These are phyloP conservation scores for Zophobas morio DNA, from an alignment of 1,140 invertebrate genomes.

Conservation along the genomic window DNA sequence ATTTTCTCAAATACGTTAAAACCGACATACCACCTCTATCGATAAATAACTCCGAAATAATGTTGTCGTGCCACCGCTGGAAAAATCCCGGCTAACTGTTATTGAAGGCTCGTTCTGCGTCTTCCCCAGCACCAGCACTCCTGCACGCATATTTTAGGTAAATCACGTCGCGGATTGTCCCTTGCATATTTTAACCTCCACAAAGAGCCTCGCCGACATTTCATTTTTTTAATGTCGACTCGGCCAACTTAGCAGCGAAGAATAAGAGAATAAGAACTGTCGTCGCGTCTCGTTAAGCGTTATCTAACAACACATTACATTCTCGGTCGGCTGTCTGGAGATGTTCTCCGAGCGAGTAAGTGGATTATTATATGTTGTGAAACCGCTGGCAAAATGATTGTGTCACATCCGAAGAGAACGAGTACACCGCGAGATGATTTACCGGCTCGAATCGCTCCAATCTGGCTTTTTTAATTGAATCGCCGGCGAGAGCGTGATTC, in stretches of 20 bases:
- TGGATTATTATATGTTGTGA: slow-evolving; percentile 29
- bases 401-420: slow-evolving; percentile 10
- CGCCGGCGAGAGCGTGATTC: no score
- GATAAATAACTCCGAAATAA: no score
- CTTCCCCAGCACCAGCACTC: not conserved
- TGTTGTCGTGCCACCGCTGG: not conserved
- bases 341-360: slow-evolving; percentile 27
- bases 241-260: not conserved
- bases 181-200: slow-evolving; percentile 32
- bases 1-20: no score
- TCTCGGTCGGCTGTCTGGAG: slow-evolving; percentile 32
- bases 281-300: slow-evolving; percentile 41
- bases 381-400: slow-evolving; percentile 19
- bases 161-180: slow-evolving; percentile 22
- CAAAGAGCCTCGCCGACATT: slow-evolving; percentile 20
- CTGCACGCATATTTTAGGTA: slow-evolving; percentile 27
- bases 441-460: no score
- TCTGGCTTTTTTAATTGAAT: no score
- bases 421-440: no score
- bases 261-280: slow-evolving; percentile 23
- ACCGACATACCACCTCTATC: no score
- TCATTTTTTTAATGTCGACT: slow-evolving; percentile 22
- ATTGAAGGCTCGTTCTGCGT: not conserved
- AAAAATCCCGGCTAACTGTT: not conserved
- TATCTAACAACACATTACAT: slow-evolving; percentile 43